Evolutionary conservation across 1,140 invertebrate genomes (phyloP).

Genomic region (Trypoxylus dichotomus): DNA sequence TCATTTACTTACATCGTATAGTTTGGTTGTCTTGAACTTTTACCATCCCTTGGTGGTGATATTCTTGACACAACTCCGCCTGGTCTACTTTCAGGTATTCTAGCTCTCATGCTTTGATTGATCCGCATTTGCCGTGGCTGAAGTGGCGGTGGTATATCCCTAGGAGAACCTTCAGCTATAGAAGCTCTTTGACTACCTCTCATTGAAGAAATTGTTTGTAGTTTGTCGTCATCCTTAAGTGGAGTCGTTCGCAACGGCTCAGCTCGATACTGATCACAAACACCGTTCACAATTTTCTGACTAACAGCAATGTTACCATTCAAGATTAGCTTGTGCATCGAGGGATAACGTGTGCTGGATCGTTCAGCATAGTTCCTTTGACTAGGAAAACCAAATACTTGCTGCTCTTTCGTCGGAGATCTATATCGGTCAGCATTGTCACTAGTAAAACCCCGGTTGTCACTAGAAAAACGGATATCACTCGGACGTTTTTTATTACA

Average conservation of each 20-base stretch:
- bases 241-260: constrained; percentile 34
- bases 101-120: constrained; percentile 52
- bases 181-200: constrained; percentile 40
- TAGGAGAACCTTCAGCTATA: constrained; percentile 40
- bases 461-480: background rate
- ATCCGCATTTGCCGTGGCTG: constrained; percentile 51
- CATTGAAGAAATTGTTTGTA: background rate
- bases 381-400: constrained; percentile 39
- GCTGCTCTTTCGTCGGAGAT: constrained; percentile 20
- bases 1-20: constrained; percentile 43
- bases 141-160: constrained; percentile 48
- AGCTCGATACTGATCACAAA: constrained; percentile 43
- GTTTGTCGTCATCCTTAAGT: constrained; percentile 12
- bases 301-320: constrained; percentile 56
- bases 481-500: background rate
- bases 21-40: constrained; percentile 37
- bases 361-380: constrained; percentile 45
- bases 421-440: background rate
- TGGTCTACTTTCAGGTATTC: constrained; percentile 42
- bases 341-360: constrained; percentile 44
- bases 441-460: background rate
- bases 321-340: constrained; percentile 49
- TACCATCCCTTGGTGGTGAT: constrained; percentile 40
- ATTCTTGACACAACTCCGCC: constrained; percentile 24
- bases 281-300: constrained; percentile 46